Conservation (phyloP, 2,113 vertebrate species). For the Amia ocellicauda region DNA sequence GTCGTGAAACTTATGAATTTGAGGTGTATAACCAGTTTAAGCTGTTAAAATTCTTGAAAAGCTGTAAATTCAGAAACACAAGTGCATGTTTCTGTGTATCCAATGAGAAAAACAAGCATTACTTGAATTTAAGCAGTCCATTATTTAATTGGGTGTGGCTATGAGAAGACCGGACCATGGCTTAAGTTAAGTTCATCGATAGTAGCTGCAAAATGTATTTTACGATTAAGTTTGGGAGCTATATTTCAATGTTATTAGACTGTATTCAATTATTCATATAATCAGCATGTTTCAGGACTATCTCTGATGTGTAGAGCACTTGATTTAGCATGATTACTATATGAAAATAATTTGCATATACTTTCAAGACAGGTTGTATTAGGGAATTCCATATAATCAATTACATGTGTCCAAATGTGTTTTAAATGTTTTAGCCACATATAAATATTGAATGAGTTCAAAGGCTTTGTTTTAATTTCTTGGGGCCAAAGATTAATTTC, state of each 20-base stretch:
- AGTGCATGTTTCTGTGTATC: neutral
- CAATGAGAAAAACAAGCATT: neutral
- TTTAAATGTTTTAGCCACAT: neutral
- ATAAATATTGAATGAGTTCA: slow-evolving; percentile 9
- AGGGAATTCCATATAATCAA: neutral
- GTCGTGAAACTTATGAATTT: too few relatives aligned
- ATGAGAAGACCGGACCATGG: neutral
- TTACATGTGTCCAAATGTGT: neutral
- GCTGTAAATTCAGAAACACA: too few relatives aligned
- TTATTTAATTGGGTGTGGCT: neutral
- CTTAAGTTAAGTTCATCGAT: neutral
- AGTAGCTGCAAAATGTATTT: neutral
- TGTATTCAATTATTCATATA: neutral
- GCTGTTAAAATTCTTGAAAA: too few relatives aligned
- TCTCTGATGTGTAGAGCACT: slow-evolving; percentile 2
- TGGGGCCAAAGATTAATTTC: slow-evolving; percentile 2
- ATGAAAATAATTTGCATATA: neutral
- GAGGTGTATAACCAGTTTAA: too few relatives aligned
- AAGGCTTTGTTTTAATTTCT: neutral
- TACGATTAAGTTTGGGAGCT: neutral
- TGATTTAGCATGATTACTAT: neutral
- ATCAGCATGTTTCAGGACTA: neutral
- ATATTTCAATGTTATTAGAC: neutral
- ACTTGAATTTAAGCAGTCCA: neutral
- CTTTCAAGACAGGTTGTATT: neutral